Evolutionary conservation across 2,797 vertebrate species (phyloP).

Genomic region (Peromyscus eremicus): DNA sequence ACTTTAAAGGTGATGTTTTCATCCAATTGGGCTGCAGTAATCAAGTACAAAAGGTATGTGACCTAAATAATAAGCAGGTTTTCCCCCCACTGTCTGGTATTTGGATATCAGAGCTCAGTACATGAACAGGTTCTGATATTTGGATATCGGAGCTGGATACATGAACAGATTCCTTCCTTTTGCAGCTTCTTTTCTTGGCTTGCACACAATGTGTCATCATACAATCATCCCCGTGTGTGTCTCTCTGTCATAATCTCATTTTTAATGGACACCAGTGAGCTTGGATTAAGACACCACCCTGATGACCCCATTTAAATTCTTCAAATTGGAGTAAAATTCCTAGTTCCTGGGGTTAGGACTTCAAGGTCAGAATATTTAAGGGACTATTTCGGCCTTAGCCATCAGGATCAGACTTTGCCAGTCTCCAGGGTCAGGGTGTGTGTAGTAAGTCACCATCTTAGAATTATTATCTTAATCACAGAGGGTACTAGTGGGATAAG

Average conservation of each 20-base stretch:
- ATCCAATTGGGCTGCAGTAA: neutral
- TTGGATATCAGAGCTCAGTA: neutral
- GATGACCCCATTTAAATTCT: neutral
- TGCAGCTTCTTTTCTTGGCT: neutral
- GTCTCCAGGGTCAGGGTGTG: neutral
- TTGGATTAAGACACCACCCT: neutral
- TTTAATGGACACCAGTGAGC: neutral
- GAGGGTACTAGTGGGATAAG: neutral
- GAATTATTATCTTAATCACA: neutral
- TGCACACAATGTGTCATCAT: neutral
- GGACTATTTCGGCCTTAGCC: neutral
- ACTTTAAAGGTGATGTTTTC: neutral
- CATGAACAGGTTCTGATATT: too few species aligned
- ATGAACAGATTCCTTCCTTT: neutral
- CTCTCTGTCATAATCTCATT: neutral
- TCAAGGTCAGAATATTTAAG: neutral
- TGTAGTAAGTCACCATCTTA: neutral
- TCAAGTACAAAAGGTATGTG: neutral
- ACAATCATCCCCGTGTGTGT: neutral
- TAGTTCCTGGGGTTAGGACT: neutral
- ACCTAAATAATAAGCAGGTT: neutral
- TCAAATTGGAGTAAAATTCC: neutral
- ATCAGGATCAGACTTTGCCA: neutral
- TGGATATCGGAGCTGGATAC: neutral
- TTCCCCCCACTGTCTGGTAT: neutral